phyloP scores from a whole-genome alignment of 2,888 invertebrate genomes.

The Psococerastis gibbosa region DNA sequence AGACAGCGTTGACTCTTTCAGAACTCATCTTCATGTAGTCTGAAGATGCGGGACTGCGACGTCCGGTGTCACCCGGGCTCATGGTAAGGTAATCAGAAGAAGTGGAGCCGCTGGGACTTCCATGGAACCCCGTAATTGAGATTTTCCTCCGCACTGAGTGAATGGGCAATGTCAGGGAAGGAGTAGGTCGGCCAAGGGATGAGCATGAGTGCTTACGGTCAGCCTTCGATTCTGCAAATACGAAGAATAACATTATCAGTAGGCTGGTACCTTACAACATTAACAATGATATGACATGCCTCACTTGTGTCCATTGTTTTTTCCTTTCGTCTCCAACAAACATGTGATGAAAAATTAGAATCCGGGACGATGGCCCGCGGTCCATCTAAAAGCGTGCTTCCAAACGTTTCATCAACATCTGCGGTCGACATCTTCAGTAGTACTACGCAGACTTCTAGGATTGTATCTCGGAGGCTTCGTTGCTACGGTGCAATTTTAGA shows the following conservation, averaged over 20 bases:
- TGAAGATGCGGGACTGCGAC: conserved; percentile 25
- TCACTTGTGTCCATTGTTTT: no score
- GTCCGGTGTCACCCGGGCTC: conserved; percentile 2
- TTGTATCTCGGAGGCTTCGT: no score
- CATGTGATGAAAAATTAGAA: no score
- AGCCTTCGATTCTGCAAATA: no score
- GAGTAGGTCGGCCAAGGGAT: conserved; percentile 14
- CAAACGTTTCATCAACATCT: no score
- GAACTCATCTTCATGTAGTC: conserved; percentile 13
- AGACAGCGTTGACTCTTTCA: no score
- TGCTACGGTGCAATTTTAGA: no score
- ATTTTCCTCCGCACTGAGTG: conserved; percentile 14
- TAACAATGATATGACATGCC: neutral
- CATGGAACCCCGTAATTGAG: conserved; percentile 20
- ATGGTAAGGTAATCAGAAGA: conserved; percentile 15
- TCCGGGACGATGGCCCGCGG: no score
- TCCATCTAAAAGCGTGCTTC: no score
- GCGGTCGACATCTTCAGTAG: no score
- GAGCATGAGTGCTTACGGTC: conserved; percentile 16
- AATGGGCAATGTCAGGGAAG: conserved; percentile 15
- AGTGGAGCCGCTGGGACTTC: conserved; percentile 29
- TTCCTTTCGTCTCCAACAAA: no score
- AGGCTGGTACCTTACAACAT: neutral
- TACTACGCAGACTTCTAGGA: no score
- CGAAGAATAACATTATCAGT: conserved; percentile 11